Evolutionary conservation across 64 coral and sea anemone genomes (phyloP).

Genomic region (Hydrozoanthus tunicans): DNA sequence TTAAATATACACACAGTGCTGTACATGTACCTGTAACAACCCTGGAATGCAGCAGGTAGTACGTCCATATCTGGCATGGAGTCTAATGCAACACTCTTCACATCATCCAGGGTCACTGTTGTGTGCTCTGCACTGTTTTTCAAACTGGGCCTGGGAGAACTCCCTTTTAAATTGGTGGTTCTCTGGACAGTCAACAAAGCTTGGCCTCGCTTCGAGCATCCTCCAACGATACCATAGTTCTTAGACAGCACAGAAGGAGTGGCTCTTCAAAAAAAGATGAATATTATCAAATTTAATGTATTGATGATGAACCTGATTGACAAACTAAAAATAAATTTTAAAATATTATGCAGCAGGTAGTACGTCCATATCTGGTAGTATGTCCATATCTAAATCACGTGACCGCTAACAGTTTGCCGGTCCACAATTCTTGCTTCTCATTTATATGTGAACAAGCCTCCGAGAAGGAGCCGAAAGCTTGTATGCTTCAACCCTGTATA

Average conservation of each 20-base stretch:
- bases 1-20: neutral
- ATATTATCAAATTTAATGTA: neutral
- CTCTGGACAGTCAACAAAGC: slow-evolving; percentile 60
- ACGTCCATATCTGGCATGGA: slow-evolving; percentile 70
- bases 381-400: too few species aligned
- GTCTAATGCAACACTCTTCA: slow-evolving; percentile 93
- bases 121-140: slow-evolving; percentile 73
- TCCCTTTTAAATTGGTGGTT: slow-evolving; percentile 65
- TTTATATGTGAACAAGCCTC: too few species aligned
- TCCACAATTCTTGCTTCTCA: too few species aligned
- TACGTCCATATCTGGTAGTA: too few species aligned
- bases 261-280: slow-evolving; percentile 44
- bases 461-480: too few species aligned
- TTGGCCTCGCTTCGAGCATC: slow-evolving; percentile 72
- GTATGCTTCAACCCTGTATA: too few species aligned
- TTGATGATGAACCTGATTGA: too few species aligned
- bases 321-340: too few species aligned
- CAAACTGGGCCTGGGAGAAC: slow-evolving; percentile 77
- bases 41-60: slow-evolving; percentile 75
- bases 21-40: slow-evolving; percentile 70
- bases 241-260: slow-evolving; percentile 95
- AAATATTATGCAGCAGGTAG: too few species aligned
- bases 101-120: slow-evolving; percentile 83
- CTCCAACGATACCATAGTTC: slow-evolving; percentile 66
- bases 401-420: too few species aligned